phyloP scores from a whole-genome alignment of 2,888 invertebrate species.

The Hedychridium roseum region DNA sequence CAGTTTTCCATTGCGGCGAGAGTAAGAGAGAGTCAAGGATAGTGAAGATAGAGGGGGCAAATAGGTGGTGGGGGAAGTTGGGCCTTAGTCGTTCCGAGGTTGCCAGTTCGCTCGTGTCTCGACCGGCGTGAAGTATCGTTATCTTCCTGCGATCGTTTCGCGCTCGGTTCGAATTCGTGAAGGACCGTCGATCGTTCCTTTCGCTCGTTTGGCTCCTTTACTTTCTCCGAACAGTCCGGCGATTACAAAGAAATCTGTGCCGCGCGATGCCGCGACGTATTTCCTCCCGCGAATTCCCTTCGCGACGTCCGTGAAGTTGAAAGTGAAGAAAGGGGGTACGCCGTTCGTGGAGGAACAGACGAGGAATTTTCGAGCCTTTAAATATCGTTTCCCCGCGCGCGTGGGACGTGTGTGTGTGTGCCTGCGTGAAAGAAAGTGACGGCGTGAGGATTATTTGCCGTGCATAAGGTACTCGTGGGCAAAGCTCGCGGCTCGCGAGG shows the following conservation, averaged over 20 bases:
- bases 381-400: too few relatives aligned
- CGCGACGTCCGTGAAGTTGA: slow-evolving; percentile 15
- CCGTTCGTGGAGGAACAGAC: neutral
- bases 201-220: slow-evolving; percentile 1
- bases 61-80: slow-evolving; percentile 31
- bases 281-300: slow-evolving; percentile 11
- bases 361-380: too few relatives aligned
- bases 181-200: slow-evolving; percentile 11
- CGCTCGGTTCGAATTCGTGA: slow-evolving; percentile 32
- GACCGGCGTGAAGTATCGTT: slow-evolving; percentile 31
- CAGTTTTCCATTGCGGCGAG: too few relatives aligned
- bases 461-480: neutral
- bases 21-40: slow-evolving; percentile 10
- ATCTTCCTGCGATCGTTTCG: slow-evolving; percentile 23
- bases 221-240: neutral
- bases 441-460: slow-evolving; percentile 14
- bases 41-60: slow-evolving; percentile 15
- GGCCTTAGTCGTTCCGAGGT: slow-evolving; percentile 45
- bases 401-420: slow-evolving; percentile 5
- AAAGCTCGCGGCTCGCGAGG: too few relatives aligned
- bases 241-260: slow-evolving; percentile 21
- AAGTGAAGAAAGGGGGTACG: slow-evolving; percentile 21
- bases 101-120: slow-evolving; percentile 42
- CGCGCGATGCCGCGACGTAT: slow-evolving; percentile 18
- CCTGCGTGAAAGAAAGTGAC: slow-evolving; percentile 24